Evolutionary conservation across 2,888 invertebrate species (phyloP), one percentile per base, ranked within the genome.

Genomic region (Phortica okadai): DNA sequence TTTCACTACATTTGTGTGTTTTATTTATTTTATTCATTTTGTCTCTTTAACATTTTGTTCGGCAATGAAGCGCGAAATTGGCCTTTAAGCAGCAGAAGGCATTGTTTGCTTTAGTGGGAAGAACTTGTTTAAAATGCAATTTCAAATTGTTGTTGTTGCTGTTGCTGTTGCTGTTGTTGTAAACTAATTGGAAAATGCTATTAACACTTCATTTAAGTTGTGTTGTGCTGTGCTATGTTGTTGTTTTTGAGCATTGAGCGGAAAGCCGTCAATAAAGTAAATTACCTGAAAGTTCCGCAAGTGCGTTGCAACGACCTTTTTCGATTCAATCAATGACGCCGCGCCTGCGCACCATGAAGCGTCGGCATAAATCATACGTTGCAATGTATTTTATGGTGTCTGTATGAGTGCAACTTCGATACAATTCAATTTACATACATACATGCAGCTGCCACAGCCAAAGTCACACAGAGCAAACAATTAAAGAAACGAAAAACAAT

Each of bases 1-100:
- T 33, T 33, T 50, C 50, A 14, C 50, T 6, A 14, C 3, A 14
- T 50, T 33, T 33, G 33, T 33, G 33, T 50, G 50, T 14, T 8
- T 45, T 45, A 45, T 45, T 45, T 45, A 6, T 50, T 50, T 50
- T 33, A 33, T 33, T 33, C 1, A 33, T 33, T 33, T 33, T 33
- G 33, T 33, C 33, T 33, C 33, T 33, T 33, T 2, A 33, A 14
- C 50, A 8, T 50, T 50, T 54, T 54, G 50, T 21, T 54, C 54
- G 70, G 70, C 54, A 90, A 89, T 90, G 90, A 89, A 89, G 90
- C 89, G 85, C 89, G 90, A 89, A 89, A 89, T 89, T 89, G 89
- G 84, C 85, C 84, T 75, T 82, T 82, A 59, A 85, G 82, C 59
- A 42, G 75, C 73, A 50, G 74, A 62, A 73, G 73, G 75, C 70